Conservation (phyloP, 2,888 invertebrate species). For the Hermodice carunculata region DNA sequence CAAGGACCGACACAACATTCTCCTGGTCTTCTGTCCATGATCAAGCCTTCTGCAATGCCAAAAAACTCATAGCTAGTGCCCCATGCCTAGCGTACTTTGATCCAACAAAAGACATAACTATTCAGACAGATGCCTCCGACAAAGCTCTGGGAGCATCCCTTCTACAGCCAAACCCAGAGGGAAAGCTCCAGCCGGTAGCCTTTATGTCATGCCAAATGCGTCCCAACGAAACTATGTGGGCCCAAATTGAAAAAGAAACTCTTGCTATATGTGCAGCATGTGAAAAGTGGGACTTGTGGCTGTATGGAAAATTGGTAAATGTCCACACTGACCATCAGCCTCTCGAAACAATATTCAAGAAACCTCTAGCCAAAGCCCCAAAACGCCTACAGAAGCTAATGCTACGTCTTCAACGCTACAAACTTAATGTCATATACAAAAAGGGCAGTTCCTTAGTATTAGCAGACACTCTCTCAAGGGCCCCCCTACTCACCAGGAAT, state of each 20-base stretch:
- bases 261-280: not conserved
- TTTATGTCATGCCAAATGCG: not conserved
- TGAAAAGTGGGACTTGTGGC: conserved; percentile 11
- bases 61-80: conserved; percentile 7
- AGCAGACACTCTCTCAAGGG: conserved; percentile 10
- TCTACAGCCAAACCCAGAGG: no score
- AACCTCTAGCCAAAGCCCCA: conserved; percentile 2
- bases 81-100: conserved; percentile 20
- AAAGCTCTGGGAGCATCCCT: no score
- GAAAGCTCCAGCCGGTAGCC: no score
- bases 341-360: no score
- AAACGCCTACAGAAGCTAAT: conserved; percentile 13
- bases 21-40: conserved; percentile 12
- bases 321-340: conserved; percentile 20
- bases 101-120: not conserved
- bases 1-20: not conserved
- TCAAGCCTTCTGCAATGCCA: conserved; percentile 10
- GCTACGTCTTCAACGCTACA: conserved; percentile 16
- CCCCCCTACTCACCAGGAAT: no score
- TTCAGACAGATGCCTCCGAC: conserved; percentile 16
- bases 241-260: conserved; percentile 12
- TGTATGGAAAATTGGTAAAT: conserved; percentile 9
- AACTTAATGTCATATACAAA: conserved; percentile 7
- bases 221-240: not conserved
- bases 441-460: conserved; percentile 3